A percentile compares a stretch with the other conserved stretches of the same genome.
Conservation (phyloP, 2,888 invertebrate genomes). For the Diplolepis rosae region DNA sequence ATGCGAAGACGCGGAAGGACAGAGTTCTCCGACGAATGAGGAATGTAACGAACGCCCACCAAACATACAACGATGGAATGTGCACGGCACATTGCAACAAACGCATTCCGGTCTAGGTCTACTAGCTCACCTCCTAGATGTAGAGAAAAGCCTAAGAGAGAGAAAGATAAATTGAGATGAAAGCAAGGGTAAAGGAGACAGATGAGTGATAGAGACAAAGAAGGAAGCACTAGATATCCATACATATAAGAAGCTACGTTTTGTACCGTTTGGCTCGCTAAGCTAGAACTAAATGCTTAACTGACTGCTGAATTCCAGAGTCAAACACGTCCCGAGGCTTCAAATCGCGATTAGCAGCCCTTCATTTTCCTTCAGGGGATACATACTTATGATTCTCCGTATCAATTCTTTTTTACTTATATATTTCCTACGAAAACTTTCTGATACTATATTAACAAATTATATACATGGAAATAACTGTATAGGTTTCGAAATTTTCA, state of each 20-base stretch:
- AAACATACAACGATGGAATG: not conserved
- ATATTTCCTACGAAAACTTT: too few species aligned
- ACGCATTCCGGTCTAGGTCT: slow-evolving; percentile 29
- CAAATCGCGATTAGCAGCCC: not conserved
- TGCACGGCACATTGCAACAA: slow-evolving; percentile 5
- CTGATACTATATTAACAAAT: too few species aligned
- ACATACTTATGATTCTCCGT: too few species aligned
- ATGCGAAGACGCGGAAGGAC: too few species aligned
- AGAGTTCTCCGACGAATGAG: too few species aligned
- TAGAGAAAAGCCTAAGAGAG: not conserved
- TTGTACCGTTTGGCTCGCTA: not conserved
- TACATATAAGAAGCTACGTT: not conserved
- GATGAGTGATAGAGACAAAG: not conserved
- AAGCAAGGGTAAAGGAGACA: not conserved
- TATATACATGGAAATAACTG: too few species aligned
- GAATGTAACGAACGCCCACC: slow-evolving; percentile 44
- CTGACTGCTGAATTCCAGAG: not conserved
- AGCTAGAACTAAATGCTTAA: too few species aligned
- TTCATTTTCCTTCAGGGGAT: not conserved
- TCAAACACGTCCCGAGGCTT: not conserved
- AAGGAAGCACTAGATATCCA: too few species aligned
- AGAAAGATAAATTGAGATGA: slow-evolving; percentile 27
- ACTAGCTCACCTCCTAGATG: not conserved
- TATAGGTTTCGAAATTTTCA: too few species aligned
- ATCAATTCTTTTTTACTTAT: too few species aligned